These are phyloP conservation scores for Anoplopoma fimbria DNA, from an alignment of 2,113 vertebrate species.

Conservation along the genomic window DNA sequence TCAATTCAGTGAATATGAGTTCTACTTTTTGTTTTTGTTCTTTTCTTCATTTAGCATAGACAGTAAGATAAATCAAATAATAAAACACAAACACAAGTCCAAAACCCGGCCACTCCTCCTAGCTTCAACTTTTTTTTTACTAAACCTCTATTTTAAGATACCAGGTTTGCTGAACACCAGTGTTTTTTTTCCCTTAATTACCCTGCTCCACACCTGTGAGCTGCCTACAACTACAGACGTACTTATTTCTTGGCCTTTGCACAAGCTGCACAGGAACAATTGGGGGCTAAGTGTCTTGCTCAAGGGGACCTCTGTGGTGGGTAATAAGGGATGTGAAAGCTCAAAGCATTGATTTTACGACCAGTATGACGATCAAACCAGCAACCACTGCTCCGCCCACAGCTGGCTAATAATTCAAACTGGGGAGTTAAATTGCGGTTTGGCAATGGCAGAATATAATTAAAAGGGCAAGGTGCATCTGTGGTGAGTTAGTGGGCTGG, in stretches of 20 bases:
- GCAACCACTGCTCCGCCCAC: background rate
- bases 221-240: background rate
- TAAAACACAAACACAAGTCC: constrained; percentile 17
- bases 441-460: constrained; percentile 29
- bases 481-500: constrained; percentile 51
- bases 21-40: background rate
- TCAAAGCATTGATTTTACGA: constrained; percentile 16
- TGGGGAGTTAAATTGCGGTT: constrained; percentile 36
- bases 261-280: constrained; percentile 22
- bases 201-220: constrained; percentile 16
- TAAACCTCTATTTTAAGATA: constrained; percentile 46
- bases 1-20: constrained; percentile 3
- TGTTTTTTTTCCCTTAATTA: constrained; percentile 7
- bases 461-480: too few species aligned
- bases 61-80: constrained; percentile 38
- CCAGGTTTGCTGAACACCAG: constrained; percentile 33
- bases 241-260: background rate
- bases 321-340: background rate
- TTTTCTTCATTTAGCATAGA: background rate
- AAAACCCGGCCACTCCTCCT: constrained; percentile 15
- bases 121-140: constrained; percentile 28
- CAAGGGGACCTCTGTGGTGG: constrained; percentile 18
- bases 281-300: constrained; percentile 26
- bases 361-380: constrained; percentile 10
- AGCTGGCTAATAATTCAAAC: constrained; percentile 25